phyloP scores from a whole-genome alignment of 1,140 invertebrate genomes.

The Drosophila pallidifrons region DNA sequence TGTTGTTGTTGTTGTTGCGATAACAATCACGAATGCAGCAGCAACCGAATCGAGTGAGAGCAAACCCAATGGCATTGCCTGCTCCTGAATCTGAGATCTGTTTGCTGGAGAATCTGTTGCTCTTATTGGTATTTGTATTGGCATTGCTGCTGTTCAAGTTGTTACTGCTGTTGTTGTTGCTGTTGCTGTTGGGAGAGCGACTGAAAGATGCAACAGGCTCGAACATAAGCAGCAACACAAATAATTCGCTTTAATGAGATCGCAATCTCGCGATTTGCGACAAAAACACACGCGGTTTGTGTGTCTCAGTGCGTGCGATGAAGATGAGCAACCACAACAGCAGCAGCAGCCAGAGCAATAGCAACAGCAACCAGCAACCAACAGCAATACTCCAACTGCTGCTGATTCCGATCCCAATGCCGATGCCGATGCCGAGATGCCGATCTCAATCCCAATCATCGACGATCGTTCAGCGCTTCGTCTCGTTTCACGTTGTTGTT shows the following conservation, averaged over 20 bases:
- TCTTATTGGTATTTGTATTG: conserved; percentile 1
- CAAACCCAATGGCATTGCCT: conserved; percentile 40
- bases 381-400: conserved; percentile 8
- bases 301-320: conserved; percentile 67
- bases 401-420: conserved; percentile 6
- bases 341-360: conserved; percentile 12
- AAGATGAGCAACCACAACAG: conserved; percentile 66
- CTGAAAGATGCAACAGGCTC: conserved; percentile 69
- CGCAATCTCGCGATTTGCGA: conserved; percentile 80
- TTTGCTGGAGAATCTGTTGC: conserved; percentile 5
- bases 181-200: conserved; percentile 36
- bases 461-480: conserved; percentile 57
- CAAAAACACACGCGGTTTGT: conserved; percentile 72
- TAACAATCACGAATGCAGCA: conserved; percentile 73
- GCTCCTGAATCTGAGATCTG: conserved; percentile 35
- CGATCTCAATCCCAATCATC: conserved; percentile 74
- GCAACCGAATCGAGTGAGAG: conserved; percentile 45
- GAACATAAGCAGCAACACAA: conserved; percentile 81
- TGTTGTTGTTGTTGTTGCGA: conserved; percentile 66
- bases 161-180: not conserved
- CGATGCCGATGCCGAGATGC: conserved; percentile 55
- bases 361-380: conserved; percentile 7
- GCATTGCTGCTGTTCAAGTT: conserved; percentile 9
- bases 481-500: conserved; percentile 32
- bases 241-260: conserved; percentile 84